Conservation (phyloP, 1,140 invertebrate species). For the Drosophila dunni region DNA sequence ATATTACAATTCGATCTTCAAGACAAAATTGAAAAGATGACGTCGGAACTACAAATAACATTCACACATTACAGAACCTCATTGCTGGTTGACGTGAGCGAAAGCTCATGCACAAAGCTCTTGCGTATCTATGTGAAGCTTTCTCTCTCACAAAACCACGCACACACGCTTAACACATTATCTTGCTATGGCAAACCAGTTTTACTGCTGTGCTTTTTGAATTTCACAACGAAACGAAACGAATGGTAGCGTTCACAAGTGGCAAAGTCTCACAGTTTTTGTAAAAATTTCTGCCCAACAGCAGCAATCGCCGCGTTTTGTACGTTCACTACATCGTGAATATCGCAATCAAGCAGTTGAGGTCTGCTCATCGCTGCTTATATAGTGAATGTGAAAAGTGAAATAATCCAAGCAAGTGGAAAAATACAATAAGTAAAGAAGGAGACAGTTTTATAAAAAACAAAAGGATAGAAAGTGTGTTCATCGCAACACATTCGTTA, state of each 20-base stretch:
- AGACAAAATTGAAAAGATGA: not conserved
- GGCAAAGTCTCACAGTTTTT: conserved; percentile 29
- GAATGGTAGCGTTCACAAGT: conserved; percentile 1
- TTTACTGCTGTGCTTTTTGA: conserved; percentile 69
- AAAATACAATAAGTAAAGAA: not conserved
- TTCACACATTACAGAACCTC: conserved; percentile 12
- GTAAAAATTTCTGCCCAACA: conserved; percentile 35
- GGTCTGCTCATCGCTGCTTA: conserved; percentile 36
- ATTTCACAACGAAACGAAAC: conserved; percentile 83
- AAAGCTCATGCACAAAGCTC: conserved; percentile 4
- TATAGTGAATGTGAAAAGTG: conserved; percentile 1
- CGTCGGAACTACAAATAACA: conserved; percentile 18
- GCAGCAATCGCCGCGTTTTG: not conserved
- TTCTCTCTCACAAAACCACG: conserved; percentile 26
- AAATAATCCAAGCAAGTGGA: conserved; percentile 10
- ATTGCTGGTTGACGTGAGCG: not conserved
- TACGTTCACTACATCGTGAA: conserved; percentile 57
- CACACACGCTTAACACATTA: conserved; percentile 35
- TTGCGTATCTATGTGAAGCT: conserved; percentile 51
- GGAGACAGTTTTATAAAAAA: not conserved
- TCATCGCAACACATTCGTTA: conserved; percentile 21
- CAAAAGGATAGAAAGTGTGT: conserved; percentile 38
- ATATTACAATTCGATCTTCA: not conserved
- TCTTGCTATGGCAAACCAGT: conserved; percentile 68
- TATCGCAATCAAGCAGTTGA: conserved; percentile 68